A percentile compares a stretch with the other conserved stretches of the same genome.
Conservation (phyloP, 2,113 vertebrate genomes). For the Uropsilus gracilis region DNA sequence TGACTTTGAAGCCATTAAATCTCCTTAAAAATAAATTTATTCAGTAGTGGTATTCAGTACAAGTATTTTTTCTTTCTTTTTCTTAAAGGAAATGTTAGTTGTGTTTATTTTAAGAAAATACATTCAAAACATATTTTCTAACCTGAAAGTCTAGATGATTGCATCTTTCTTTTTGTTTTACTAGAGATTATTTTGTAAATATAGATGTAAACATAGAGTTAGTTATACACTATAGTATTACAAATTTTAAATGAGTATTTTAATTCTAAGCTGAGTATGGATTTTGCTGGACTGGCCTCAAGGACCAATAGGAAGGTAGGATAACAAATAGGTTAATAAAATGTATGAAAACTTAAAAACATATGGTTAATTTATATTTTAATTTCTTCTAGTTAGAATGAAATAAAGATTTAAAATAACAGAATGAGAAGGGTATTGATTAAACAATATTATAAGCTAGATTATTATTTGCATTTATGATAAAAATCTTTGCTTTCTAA, state of each 20-base stretch:
- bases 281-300: background rate
- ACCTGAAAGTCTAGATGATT: background rate
- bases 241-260: slow-evolving; percentile 13
- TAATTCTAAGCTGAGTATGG: background rate
- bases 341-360: slow-evolving; percentile 41
- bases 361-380: background rate
- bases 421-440: background rate
- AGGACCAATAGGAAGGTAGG: background rate
- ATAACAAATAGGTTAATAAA: background rate
- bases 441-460: background rate
- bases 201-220: background rate
- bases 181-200: background rate
- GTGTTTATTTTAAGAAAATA: background rate
- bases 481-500: slow-evolving; percentile 27
- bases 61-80: background rate
- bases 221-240: background rate
- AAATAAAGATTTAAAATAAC: slow-evolving; percentile 17
- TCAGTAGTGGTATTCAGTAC: background rate
- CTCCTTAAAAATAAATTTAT: background rate
- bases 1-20: background rate
- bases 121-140: background rate
- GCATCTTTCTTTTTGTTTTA: background rate
- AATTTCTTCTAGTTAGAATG: background rate
- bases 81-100: slow-evolving; percentile 31
- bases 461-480: slow-evolving; percentile 36